Evolutionary conservation across 2,888 invertebrate species (phyloP), one percentile per base, ranked within the genome.

Genomic region (Thera obeliscata): DNA sequence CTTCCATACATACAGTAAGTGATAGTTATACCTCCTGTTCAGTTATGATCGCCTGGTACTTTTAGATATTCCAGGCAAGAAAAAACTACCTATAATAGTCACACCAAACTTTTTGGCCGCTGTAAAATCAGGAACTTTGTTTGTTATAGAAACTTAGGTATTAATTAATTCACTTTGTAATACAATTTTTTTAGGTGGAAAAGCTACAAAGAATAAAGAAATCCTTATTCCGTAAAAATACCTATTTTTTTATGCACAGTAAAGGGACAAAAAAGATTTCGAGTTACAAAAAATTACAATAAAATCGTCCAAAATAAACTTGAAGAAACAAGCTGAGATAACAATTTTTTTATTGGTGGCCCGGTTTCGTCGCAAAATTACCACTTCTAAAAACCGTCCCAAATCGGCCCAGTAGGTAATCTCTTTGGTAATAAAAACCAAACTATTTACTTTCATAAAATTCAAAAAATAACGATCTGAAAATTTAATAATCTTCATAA

Each of bases 1-100:
- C 81, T 95, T 97, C 77, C 96, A 95, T 73, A 96, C 97, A 3
- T 95, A 96, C 85, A 96, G 97, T 97, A 88, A 96, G 96, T 95
- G 48, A 12, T 65, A 62, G 52, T 38, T 50, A 2, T 12, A 5
- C 54, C 7, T 49, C n/a, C 12, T 49, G n/a, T 3, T 12, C 12
- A 35, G 7, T 55, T 61, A 46, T 61, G 55, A 11, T 0, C 46
- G 54, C 61, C 61, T 61, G 55, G 61, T 55, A 61, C 55, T 46
- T 61, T 60, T 3, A 48, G 8, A 38, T 3, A 5, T 8, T 7
- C 2, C 7, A 43, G 8, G 0, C 6, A 43, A 7, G 43, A 8
- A 43, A 43, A 7, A 43, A 43, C 43, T 7, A 8, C 8, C 2
- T 38, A 5, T 6, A 1, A 38, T 5, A 1, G 22, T 38, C 43